A percentile compares a stretch with the other conserved stretches of the same genome.
phyloP scores from a whole-genome alignment of 64 coral and sea anemone genomes.

The Stichodactyla mertensii region DNA sequence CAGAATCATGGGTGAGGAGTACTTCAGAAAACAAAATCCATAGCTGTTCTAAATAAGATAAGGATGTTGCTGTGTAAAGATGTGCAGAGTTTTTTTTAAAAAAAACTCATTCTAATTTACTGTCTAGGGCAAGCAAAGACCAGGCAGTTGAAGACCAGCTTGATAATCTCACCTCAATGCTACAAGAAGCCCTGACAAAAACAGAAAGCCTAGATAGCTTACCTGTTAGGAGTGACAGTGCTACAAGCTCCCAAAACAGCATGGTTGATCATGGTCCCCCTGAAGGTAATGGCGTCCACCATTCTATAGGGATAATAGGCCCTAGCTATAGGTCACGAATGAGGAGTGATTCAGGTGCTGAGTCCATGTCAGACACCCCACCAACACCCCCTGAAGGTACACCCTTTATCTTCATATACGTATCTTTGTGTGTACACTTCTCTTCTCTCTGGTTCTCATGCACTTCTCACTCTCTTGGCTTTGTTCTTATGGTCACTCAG shows the following conservation, averaged over 20 bases:
- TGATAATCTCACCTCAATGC: slow-evolving; percentile 70
- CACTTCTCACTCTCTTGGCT: background rate
- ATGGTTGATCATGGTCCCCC: slow-evolving; percentile 52
- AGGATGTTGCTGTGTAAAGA: too few relatives aligned
- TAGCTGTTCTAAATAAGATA: too few relatives aligned
- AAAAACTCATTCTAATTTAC: background rate
- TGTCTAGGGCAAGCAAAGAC: slow-evolving; percentile 47
- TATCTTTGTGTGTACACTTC: slow-evolving; percentile 9
- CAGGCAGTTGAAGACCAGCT: slow-evolving; percentile 73
- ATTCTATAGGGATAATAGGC: background rate
- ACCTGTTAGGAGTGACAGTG: slow-evolving; percentile 50
- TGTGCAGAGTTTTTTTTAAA: too few relatives aligned
- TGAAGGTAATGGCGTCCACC: slow-evolving; percentile 79
- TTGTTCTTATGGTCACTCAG: background rate
- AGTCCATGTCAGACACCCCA: slow-evolving; percentile 70
- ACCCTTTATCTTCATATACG: slow-evolving; percentile 25
- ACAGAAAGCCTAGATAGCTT: slow-evolving; percentile 77
- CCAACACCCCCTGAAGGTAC: slow-evolving; percentile 79
- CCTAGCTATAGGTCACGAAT: slow-evolving; percentile 46
- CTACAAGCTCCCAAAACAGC: slow-evolving; percentile 74
- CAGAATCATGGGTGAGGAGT: too few relatives aligned
- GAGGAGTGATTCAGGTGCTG: slow-evolving; percentile 73
- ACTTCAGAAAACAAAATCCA: too few relatives aligned
- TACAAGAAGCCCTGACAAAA: slow-evolving; percentile 76
- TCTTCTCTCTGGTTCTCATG: background rate